A percentile compares a stretch with the other conserved stretches of the same genome.
phyloP scores from a whole-genome alignment of 2,113 vertebrate species.

The Aspidoscelis tigris region DNA sequence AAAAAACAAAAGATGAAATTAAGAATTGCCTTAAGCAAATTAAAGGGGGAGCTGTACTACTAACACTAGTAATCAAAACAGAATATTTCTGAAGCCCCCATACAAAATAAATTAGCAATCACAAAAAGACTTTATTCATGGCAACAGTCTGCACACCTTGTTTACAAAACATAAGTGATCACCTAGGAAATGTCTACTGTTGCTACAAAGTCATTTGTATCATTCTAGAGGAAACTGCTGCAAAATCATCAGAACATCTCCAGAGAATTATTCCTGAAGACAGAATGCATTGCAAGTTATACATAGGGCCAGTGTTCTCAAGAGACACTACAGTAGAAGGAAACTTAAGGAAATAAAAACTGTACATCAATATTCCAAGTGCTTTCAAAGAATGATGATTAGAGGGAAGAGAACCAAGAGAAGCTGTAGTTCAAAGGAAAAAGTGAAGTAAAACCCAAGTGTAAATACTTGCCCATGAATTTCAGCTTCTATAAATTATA shows the following conservation, averaged over 20 bases:
- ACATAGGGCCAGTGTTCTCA: background rate
- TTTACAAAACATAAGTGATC: background rate
- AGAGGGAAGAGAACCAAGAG: background rate
- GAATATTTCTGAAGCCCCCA: slow-evolving; percentile 13
- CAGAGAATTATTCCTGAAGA: background rate
- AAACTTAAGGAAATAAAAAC: background rate
- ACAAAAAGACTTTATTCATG: background rate
- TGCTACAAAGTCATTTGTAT: background rate
- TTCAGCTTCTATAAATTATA: background rate
- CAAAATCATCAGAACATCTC: background rate
- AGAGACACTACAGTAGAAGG: background rate
- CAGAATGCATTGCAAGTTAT: background rate
- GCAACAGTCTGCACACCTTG: background rate
- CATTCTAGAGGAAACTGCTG: background rate
- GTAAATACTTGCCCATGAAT: background rate
- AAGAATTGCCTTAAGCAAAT: background rate
- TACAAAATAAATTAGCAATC: background rate
- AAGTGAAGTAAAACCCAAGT: background rate
- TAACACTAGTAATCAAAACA: background rate
- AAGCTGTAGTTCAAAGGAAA: background rate
- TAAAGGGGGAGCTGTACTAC: background rate
- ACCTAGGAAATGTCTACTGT: background rate
- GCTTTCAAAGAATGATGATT: background rate
- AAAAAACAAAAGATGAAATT: background rate
- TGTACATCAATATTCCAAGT: background rate